Percentiles rank a stretch among this genome's conserved stretches.
Evolutionary conservation across 2,888 invertebrate species (phyloP).

Genomic region (Gryllus longicercus): DNA sequence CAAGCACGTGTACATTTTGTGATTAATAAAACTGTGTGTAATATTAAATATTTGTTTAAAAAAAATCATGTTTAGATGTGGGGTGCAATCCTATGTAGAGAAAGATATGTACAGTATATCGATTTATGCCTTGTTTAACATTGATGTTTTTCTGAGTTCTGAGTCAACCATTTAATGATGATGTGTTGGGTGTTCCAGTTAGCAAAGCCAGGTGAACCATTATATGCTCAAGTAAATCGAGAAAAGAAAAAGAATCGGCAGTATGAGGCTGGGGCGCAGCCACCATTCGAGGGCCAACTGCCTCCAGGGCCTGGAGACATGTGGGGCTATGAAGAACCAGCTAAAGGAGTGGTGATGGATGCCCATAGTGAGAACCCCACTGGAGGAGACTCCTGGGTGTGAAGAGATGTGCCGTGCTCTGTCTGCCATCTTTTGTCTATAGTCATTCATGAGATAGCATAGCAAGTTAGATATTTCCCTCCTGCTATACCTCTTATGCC

Average conservation of each 20-base stretch:
- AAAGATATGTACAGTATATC: too few species aligned
- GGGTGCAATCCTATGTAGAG: too few species aligned
- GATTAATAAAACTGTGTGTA: too few species aligned
- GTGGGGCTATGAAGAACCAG: slow-evolving; percentile 41
- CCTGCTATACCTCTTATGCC: slow-evolving; percentile 20
- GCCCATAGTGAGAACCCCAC: slow-evolving; percentile 38
- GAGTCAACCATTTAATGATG: neutral
- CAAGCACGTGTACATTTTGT: too few species aligned
- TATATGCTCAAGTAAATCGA: slow-evolving; percentile 64
- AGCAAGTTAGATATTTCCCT: slow-evolving; percentile 20
- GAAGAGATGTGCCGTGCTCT: slow-evolving; percentile 37
- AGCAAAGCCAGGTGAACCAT: slow-evolving; percentile 58
- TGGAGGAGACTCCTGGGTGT: slow-evolving; percentile 55
- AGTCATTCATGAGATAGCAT: slow-evolving; percentile 27
- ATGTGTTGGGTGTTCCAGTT: slow-evolving; percentile 32
- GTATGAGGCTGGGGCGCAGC: slow-evolving; percentile 41
- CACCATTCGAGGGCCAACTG: slow-evolving; percentile 37
- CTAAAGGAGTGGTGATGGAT: slow-evolving; percentile 33
- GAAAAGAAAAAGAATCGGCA: slow-evolving; percentile 59
- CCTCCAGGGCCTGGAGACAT: slow-evolving; percentile 41
- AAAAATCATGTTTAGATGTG: too few species aligned
- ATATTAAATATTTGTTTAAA: too few species aligned
- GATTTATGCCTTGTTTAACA: too few species aligned
- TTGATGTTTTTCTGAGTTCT: neutral
- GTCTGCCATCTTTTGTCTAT: slow-evolving; percentile 24